Conservation (phyloP, 2,888 invertebrate species). For the Muschampia plurimacula region DNA sequence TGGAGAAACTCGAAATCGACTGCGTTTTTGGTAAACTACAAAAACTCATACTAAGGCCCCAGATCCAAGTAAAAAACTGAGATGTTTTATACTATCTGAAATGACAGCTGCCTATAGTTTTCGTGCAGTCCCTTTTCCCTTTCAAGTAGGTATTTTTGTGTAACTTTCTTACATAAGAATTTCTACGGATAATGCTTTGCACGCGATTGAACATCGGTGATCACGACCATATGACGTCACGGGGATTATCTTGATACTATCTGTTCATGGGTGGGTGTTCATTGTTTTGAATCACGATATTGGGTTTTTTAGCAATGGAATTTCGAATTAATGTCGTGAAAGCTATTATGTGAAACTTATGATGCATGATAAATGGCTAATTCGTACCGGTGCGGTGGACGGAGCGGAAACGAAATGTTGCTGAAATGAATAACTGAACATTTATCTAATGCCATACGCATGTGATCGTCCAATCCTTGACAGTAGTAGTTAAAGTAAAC, state of each 20-base stretch:
- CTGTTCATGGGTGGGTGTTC: conserved; percentile 58
- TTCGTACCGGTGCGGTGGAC: conserved; percentile 1
- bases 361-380: neutral
- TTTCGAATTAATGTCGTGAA: conserved; percentile 45
- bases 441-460: no score
- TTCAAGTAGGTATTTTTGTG: conserved; percentile 3
- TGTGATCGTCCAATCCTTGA: no score
- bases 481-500: neutral
- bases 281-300: conserved; percentile 59
- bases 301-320: conserved; percentile 54
- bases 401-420: neutral
- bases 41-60: no score
- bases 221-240: conserved; percentile 58
- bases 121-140: conserved; percentile 2
- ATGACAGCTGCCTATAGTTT: neutral
- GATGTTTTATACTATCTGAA: neutral
- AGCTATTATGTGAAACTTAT: conserved; percentile 20
- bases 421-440: neutral
- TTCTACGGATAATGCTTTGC: conserved; percentile 44
- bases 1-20: no score
- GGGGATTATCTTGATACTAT: conserved; percentile 55
- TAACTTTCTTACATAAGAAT: conserved; percentile 19
- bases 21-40: no score
- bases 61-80: no score
- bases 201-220: conserved; percentile 73